phyloP scores from a whole-genome alignment of 2,113 vertebrate genomes.

The Xenopus tropicalis region UCB_Xtro_10.0 CM004446.2:72825501-72826000 shows the following conservation, averaged over 20 bases:
- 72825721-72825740: neutral
- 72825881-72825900: constrained; percentile 30
- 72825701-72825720: neutral
- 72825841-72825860: constrained; percentile 22
- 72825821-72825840: neutral
- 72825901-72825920: constrained; percentile 44
- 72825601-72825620: too few species aligned
- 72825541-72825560: too few species aligned
- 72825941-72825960: constrained; percentile 53
- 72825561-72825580: too few species aligned
- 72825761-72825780: neutral
- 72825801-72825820: neutral
- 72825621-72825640: too few species aligned
- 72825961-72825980: constrained; percentile 42
- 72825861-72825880: neutral
- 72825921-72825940: constrained; percentile 46
- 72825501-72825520: too few species aligned
- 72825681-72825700: too few species aligned
- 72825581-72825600: too few species aligned
- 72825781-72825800: neutral
- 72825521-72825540: too few species aligned
- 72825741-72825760: neutral
- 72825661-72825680: too few species aligned
- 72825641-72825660: too few species aligned
- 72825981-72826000: constrained; percentile 40